Evolutionary conservation across 2,888 invertebrate species (phyloP).

Genomic region (Amphimallon solstitiale): DNA sequence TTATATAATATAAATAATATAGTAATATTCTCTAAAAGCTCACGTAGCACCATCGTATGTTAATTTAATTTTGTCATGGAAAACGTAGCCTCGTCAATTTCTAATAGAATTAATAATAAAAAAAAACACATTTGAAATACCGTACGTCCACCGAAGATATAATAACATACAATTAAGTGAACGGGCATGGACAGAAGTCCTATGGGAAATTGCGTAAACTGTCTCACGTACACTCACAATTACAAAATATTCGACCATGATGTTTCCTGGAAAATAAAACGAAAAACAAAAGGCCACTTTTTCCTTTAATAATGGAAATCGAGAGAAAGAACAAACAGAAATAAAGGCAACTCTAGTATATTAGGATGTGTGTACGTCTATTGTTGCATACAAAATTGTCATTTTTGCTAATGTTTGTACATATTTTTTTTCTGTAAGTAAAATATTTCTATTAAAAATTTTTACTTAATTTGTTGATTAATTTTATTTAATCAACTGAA

Average conservation of each 20-base stretch:
- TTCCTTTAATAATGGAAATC: slow-evolving; percentile 31
- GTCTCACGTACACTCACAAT: slow-evolving; percentile 32
- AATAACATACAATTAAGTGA: slow-evolving; percentile 30
- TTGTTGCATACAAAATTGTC: too few relatives aligned
- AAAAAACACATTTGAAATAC: neutral
- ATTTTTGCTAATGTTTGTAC: too few relatives aligned
- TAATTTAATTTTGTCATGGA: too few relatives aligned
- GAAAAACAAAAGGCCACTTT: slow-evolving; percentile 23
- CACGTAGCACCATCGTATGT: too few relatives aligned
- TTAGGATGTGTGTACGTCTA: neutral
- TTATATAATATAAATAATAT: too few relatives aligned
- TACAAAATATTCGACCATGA: slow-evolving; percentile 28
- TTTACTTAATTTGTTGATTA: too few relatives aligned
- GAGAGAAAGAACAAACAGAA: slow-evolving; percentile 3
- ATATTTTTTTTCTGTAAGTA: too few relatives aligned
- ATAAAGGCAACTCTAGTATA: neutral
- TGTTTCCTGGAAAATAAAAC: slow-evolving; percentile 28
- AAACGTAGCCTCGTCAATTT: too few relatives aligned
- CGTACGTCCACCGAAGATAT: neutral
- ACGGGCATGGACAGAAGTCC: slow-evolving; percentile 27
- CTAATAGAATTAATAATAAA: neutral
- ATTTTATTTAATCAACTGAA: too few relatives aligned
- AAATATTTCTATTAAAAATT: too few relatives aligned
- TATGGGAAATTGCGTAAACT: slow-evolving; percentile 32
- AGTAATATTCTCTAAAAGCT: too few relatives aligned